phyloP scores from a whole-genome alignment of 2,888 invertebrate species.

The Hyalella azteca region DNA sequence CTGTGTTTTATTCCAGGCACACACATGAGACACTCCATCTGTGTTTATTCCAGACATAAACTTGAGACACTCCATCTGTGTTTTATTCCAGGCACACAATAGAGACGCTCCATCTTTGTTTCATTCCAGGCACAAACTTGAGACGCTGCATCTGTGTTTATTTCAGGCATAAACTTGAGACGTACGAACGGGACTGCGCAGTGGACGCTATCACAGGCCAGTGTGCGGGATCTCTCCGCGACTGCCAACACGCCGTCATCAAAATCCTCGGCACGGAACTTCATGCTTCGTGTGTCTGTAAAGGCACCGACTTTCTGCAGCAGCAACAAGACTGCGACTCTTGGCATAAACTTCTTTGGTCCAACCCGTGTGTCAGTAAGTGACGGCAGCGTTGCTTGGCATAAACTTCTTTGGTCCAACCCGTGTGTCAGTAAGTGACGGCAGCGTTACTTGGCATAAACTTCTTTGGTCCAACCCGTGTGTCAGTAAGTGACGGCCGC shows the following conservation, averaged over 20 bases:
- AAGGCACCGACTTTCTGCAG: slow-evolving; percentile 68
- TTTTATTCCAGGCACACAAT: too few species aligned
- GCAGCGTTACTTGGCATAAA: slow-evolving; percentile 88
- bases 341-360: slow-evolving; percentile 88
- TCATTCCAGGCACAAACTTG: too few species aligned
- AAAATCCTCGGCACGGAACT: slow-evolving; percentile 87
- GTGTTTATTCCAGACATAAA: too few species aligned
- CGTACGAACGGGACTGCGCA: slow-evolving; percentile 89
- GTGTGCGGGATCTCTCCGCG: slow-evolving; percentile 82
- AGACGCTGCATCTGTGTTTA: too few species aligned
- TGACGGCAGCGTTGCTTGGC: slow-evolving; percentile 59
- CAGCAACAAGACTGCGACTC: slow-evolving; percentile 87
- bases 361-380: slow-evolving; percentile 92
- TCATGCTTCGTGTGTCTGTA: slow-evolving; percentile 85
- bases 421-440: slow-evolving; percentile 61
- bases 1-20: too few species aligned
- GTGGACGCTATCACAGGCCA: slow-evolving; percentile 88
- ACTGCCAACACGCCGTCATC: slow-evolving; percentile 83
- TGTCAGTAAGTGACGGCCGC: slow-evolving; percentile 86
- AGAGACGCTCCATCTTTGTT: too few species aligned
- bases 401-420: neutral
- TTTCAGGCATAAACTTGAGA: slow-evolving; percentile 69
- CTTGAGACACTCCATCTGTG: too few species aligned
- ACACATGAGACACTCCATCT: too few species aligned
- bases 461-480: slow-evolving; percentile 90